Evolutionary conservation across 92 coral and sea anemone genomes (phyloP).

Genomic region (Epizoanthus ramosus): DNA sequence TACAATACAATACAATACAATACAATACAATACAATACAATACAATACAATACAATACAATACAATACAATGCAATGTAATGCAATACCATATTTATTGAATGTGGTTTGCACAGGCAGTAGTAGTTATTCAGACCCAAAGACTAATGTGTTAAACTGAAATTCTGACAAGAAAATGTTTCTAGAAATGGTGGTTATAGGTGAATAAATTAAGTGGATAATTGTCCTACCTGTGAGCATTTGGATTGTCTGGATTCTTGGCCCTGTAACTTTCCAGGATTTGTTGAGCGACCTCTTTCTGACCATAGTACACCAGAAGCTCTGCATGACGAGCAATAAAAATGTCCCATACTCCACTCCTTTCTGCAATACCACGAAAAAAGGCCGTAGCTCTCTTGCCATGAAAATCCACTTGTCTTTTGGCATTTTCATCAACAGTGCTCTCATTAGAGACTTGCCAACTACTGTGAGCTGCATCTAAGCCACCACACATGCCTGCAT

Average conservation of each 20-base stretch:
- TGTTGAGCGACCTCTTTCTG: slow-evolving; percentile 49
- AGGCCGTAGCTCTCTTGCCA: slow-evolving; percentile 64
- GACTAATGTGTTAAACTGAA: too few relatives aligned
- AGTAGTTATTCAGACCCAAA: too few relatives aligned
- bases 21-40: not conserved
- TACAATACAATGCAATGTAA: too few relatives aligned
- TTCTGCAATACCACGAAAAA: slow-evolving; percentile 67
- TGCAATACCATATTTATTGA: too few relatives aligned
- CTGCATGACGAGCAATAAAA: slow-evolving; percentile 74
- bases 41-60: not conserved
- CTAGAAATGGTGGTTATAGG: too few relatives aligned
- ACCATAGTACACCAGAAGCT: slow-evolving; percentile 62
- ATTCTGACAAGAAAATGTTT: too few relatives aligned
- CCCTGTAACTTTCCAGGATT: slow-evolving; percentile 72
- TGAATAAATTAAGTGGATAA: not conserved
- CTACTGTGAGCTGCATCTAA: not conserved
- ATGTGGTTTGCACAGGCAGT: too few relatives aligned
- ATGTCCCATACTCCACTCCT: slow-evolving; percentile 83
- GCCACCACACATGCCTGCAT: not conserved
- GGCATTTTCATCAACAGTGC: not conserved
- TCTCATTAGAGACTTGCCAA: not conserved
- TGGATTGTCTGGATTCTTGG: slow-evolving; percentile 82
- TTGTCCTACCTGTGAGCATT: slow-evolving; percentile 84
- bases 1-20: too few relatives aligned
- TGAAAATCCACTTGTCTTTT: slow-evolving; percentile 64